Percentiles rank a stretch among this genome's conserved stretches.
These are phyloP conservation scores for Molossus molossus DNA, from an alignment of 2,797 vertebrate species.

Conservation along the genomic window DNA sequence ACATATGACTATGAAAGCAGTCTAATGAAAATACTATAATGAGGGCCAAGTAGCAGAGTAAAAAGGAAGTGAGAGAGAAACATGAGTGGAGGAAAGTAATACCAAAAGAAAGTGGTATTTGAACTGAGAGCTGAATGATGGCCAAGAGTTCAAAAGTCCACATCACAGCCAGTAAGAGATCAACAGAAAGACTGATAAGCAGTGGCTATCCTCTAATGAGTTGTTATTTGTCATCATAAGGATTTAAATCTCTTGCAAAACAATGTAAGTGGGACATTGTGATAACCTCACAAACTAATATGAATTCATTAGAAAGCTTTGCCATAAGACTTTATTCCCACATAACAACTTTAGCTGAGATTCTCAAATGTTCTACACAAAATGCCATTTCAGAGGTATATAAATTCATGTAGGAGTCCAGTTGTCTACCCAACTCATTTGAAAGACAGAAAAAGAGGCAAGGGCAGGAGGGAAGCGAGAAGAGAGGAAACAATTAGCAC, in stretches of 20 bases:
- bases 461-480: neutral
- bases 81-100: neutral
- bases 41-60: neutral
- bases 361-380: neutral
- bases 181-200: neutral
- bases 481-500: neutral
- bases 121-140: neutral
- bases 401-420: neutral
- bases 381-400: neutral
- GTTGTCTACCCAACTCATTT: neutral
- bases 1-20: neutral
- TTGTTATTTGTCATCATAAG: neutral
- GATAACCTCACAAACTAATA: neutral
- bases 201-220: neutral
- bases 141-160: conserved; percentile 27
- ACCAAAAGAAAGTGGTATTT: neutral
- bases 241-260: neutral
- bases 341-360: neutral
- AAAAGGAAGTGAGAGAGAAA: neutral
- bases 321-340: neutral
- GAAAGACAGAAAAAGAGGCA: neutral
- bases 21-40: conserved; percentile 18
- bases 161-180: neutral
- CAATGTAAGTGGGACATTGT: neutral
- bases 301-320: conserved; percentile 51